Evolutionary conservation across 2,113 vertebrate species (phyloP).

Genomic region (Ardeotis arabs): DNA sequence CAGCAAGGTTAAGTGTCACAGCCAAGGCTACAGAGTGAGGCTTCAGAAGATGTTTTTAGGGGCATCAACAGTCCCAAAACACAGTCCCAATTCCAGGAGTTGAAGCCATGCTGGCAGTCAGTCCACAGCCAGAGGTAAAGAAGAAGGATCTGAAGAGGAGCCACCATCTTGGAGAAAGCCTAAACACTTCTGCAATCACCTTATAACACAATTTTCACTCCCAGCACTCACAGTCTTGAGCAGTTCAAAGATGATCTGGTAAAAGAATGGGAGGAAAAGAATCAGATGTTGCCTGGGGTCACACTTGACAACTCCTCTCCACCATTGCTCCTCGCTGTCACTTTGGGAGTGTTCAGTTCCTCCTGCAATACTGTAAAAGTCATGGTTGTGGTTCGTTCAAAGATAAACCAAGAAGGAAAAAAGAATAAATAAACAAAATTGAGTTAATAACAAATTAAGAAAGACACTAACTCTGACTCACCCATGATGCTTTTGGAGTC

Average conservation of each 20-base stretch:
- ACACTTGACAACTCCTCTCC: background rate
- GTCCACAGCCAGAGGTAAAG: background rate
- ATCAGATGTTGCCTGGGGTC: background rate
- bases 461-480: background rate
- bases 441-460: background rate
- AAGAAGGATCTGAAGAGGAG: background rate
- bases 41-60: background rate
- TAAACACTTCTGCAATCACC: background rate
- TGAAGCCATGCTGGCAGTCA: background rate
- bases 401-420: background rate
- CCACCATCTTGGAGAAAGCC: background rate
- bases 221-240: background rate
- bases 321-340: background rate
- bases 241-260: background rate
- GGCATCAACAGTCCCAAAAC: background rate
- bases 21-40: slow-evolving; percentile 10
- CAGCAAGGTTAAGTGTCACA: slow-evolving; percentile 56
- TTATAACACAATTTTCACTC: background rate
- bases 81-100: background rate
- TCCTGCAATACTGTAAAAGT: background rate
- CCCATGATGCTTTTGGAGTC: rapidly evolving
- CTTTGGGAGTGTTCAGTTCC: background rate
- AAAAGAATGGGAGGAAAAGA: background rate
- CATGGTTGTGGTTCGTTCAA: background rate
- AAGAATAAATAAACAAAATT: no score